These are phyloP conservation scores for Peromyscus attwateri DNA, from an alignment of 2,797 vertebrate genomes.

Conservation along the genomic window DNA sequence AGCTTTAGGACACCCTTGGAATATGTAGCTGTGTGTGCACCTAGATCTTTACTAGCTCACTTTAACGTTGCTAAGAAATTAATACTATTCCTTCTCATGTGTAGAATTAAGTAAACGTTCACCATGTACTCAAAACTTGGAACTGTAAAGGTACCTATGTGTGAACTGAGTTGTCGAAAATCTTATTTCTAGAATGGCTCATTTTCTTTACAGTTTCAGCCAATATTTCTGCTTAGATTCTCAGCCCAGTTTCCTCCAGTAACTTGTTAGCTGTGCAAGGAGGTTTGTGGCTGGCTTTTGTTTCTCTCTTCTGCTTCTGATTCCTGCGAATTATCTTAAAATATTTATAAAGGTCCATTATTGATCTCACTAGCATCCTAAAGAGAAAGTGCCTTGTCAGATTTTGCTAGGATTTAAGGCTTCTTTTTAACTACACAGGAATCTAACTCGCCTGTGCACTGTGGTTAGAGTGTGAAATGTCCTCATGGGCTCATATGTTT, in stretches of 20 bases:
- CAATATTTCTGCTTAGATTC: conserved; percentile 1
- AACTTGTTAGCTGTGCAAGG: neutral
- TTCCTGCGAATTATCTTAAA: conserved; percentile 61
- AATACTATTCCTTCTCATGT: conserved; percentile 31
- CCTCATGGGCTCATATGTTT: neutral
- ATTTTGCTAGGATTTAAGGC: conserved; percentile 43
- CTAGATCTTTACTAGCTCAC: conserved; percentile 7
- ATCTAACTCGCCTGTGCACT: neutral
- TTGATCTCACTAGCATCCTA: conserved; percentile 35
- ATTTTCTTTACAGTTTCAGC: neutral
- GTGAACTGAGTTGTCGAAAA: neutral
- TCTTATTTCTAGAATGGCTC: neutral
- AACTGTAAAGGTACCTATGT: neutral
- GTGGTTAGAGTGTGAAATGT: neutral
- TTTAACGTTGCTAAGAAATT: conserved; percentile 3
- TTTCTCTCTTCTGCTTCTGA: conserved; percentile 49
- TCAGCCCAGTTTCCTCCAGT: neutral
- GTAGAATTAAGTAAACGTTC: conserved; percentile 57
- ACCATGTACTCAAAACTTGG: neutral
- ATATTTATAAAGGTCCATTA: conserved; percentile 58
- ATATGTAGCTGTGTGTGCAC: neutral
- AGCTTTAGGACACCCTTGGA: neutral
- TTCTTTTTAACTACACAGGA: conserved; percentile 54
- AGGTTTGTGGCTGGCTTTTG: neutral
- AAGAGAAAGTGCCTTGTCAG: conserved; percentile 52